These are phyloP conservation scores for Cactoblastis cactorum DNA, from an alignment of 2,888 invertebrate species.

Conservation along the genomic window DNA sequence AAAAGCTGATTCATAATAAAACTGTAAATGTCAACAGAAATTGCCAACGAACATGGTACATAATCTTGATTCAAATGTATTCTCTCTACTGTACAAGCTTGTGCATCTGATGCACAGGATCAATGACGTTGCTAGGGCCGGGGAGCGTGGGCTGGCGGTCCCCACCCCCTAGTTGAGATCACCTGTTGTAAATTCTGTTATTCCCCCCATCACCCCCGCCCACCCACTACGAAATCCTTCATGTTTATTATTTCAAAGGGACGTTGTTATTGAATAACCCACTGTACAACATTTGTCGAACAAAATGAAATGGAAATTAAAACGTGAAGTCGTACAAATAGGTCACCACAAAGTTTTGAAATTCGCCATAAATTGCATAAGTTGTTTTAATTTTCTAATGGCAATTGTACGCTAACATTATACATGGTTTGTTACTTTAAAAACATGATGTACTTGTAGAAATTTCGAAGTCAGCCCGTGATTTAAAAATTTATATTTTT, in stretches of 20 bases:
- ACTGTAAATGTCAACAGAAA: too few relatives aligned
- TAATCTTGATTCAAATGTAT: neutral
- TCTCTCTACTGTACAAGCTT: neutral
- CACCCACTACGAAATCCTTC: neutral
- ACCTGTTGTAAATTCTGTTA: slow-evolving; percentile 13
- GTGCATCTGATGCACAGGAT: slow-evolving; percentile 10
- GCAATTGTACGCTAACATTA: neutral
- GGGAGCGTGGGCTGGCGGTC: neutral
- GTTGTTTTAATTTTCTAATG: neutral
- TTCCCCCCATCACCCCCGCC: neutral
- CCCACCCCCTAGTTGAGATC: neutral
- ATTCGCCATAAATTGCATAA: neutral
- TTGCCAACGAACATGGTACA: neutral
- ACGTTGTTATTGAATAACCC: neutral
- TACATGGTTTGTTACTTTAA: neutral
- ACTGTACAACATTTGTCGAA: neutral
- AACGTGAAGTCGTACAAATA: neutral
- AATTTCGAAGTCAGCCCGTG: too few relatives aligned
- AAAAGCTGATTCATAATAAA: too few relatives aligned
- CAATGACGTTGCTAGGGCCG: slow-evolving; percentile 11
- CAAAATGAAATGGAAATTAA: neutral
- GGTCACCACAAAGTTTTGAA: neutral
- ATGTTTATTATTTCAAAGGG: slow-evolving; percentile 1
- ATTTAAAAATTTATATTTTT: too few relatives aligned
- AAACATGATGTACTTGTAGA: too few relatives aligned